phyloP scores from a whole-genome alignment of 1,140 invertebrate species.

The Scaptomyza hsui region DNA sequence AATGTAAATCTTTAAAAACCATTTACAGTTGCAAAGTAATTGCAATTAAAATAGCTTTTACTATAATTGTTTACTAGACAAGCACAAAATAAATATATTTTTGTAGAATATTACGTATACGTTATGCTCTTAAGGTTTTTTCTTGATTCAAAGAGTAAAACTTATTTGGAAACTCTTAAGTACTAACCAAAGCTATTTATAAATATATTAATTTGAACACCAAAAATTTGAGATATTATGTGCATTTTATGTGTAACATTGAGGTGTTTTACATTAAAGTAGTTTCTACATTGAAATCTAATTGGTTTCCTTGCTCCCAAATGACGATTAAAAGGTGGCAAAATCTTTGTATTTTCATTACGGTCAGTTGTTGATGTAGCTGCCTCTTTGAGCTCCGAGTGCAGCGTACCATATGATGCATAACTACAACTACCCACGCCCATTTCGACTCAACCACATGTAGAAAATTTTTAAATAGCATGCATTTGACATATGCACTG shows the following conservation, averaged over 20 bases:
- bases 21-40: too few species aligned
- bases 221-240: too few species aligned
- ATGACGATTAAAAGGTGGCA: neutral
- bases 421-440: slow-evolving; percentile 39
- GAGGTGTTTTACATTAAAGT: neutral
- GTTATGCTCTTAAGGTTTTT: too few species aligned
- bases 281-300: neutral
- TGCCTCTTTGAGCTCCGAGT: slow-evolving; percentile 38
- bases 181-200: too few species aligned
- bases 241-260: neutral
- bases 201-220: too few species aligned
- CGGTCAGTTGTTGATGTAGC: neutral
- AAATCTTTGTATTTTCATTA: slow-evolving; percentile 10
- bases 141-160: too few species aligned
- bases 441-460: slow-evolving; percentile 1
- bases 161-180: too few species aligned
- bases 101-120: too few species aligned
- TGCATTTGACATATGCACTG: slow-evolving; percentile 56
- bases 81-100: too few species aligned
- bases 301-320: neutral
- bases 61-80: too few species aligned
- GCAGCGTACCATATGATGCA: slow-evolving; percentile 55
- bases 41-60: too few species aligned
- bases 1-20: too few species aligned
- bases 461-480: neutral